Base-by-base conservation (phyloP, 2,888 invertebrate genomes). In the Polydesmus complanatus region DNA sequence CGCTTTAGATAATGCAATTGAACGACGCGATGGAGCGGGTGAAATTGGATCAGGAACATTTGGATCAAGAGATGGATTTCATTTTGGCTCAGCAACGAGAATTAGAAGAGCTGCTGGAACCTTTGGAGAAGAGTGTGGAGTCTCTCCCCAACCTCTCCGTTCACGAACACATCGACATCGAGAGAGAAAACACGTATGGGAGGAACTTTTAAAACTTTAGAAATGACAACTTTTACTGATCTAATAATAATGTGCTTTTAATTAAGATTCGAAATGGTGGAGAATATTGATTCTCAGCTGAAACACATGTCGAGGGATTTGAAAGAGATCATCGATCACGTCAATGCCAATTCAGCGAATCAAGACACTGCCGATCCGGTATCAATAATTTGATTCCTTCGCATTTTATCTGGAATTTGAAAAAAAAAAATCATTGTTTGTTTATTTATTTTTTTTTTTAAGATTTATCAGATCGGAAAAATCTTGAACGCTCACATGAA, bases 401-500 rank as follows among this genome's bases (percentile, higher is more conserved):
- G n/a, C n/a, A 22, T 52, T 52, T 52, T 52, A 11, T 60, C 60
- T 50, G 61, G 53, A 52, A 56, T 54, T 49, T 54, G 59, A 48
- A 11, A 60, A 3, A 52, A 21, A 47, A 54, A 62, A 57, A 60
- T 64, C 52, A 23, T 47, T 3, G 51, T 26, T 51, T 25, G n/a
- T 51, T 37, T 56, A 50, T 56, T 5, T 50, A 37, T 49, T 11
- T 47, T 59, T 55, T 58, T 14, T 21, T 14, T 68, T 59, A 78
- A 87, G 85, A 85, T 94, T 55, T 85, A 88, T 8, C 93, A 94
- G 77, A 89, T 96, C 66, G 87, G 91, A 1, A 87, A 89, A 66
- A 94, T 96, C 65, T 77, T 96, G 2, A 95, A 94, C 76, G 92
- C 94, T 0, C 96, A 96, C 72, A 94, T 94, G 86, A 92, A 91